Evolutionary conservation across 1,140 invertebrate genomes (phyloP), one percentile per base, ranked within the genome.

Genomic region (Harpegnathos saltator): DNA sequence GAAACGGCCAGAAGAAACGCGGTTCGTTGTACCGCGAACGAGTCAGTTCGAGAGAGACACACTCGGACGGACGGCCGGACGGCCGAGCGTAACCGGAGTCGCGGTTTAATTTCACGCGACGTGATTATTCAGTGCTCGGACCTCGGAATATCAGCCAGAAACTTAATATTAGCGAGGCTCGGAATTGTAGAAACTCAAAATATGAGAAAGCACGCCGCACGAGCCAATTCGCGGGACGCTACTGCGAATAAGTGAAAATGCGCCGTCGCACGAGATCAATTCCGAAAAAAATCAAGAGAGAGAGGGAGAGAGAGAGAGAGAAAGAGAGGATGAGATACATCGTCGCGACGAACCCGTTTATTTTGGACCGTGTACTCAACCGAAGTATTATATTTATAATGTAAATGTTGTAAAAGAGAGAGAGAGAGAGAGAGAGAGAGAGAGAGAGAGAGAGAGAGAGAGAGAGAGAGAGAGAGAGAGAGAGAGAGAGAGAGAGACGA

Each of bases 171-270:
- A 80, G 75, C 61, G 44, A 38, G 44, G 61, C 75, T 58, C 65
- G 65, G 65, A 26, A 80, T 80, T 80, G 75, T 71, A 44, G 75
- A 80, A 80, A 71, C 54, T 80, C 75, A 80, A 80, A 80, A 80
- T 69, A n/a, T 56, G 52, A 69, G 65, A 38, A 68, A 62, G 22
- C 33, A 61, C 22, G 33, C 14, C 26, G 17, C 17, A 71, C 75
- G 75, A 80, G 75, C 75, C 75, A 80, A 80, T 80, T 59, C 44
- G 33, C 75, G 38, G n/a, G 69, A 58, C 56, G 29, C n/a, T 17
- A 7, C 38, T 9, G 38, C 38, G 38, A 44, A 44, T 44, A 44
- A 44, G 2, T 5, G 33, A 29, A 54, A 17, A 69, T 29, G 52
- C 19, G 65, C 29, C 33, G 24, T 26, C 33, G 44, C 22, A 71